phyloP scores from a whole-genome alignment of 2,113 vertebrate genomes.

The Nyctibius bracteatus region DNA sequence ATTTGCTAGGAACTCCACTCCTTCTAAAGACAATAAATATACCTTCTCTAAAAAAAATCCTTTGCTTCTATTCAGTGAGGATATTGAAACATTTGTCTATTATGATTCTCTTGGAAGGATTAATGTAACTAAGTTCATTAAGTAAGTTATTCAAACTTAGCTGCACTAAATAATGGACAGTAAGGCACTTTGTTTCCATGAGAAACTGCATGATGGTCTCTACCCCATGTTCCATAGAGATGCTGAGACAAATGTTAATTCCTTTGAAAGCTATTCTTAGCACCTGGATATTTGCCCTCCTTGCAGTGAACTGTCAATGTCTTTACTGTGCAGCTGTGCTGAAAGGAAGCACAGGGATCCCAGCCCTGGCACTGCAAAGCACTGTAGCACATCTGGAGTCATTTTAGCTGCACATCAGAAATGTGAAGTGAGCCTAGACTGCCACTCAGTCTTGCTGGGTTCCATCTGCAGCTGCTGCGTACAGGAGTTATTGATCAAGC shows the following conservation, averaged over 20 bases:
- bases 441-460: neutral
- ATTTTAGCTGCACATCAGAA: neutral
- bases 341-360: too few species aligned
- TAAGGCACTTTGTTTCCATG: neutral
- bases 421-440: neutral
- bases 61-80: neutral
- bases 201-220: neutral
- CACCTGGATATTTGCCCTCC: neutral
- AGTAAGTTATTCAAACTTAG: neutral
- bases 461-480: neutral
- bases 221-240: neutral
- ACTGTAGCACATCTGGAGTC: neutral
- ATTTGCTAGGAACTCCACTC: neutral
- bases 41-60: neutral
- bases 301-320: neutral
- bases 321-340: neutral
- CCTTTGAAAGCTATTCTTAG: neutral
- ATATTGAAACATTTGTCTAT: neutral
- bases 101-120: neutral
- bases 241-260: neutral
- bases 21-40: neutral
- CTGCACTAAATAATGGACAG: neutral
- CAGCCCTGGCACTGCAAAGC: neutral
- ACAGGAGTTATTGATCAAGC: rapidly evolving
- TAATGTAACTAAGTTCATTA: neutral